phyloP scores from a whole-genome alignment of 2,113 vertebrate genomes.

The Catharus minimus region DNA sequence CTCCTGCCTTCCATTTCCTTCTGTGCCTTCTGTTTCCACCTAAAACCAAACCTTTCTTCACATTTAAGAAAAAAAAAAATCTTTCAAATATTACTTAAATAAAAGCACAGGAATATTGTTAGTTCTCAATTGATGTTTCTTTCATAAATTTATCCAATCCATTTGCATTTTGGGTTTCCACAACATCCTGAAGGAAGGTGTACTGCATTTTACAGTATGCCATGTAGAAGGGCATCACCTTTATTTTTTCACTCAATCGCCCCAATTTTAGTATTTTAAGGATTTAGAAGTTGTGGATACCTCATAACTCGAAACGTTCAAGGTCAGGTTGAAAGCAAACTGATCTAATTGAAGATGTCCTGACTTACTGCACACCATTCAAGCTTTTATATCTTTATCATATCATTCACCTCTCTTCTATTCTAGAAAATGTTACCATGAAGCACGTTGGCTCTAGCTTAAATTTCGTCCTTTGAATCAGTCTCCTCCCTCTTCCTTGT shows the following conservation, averaged over 20 bases:
- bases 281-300: not conserved
- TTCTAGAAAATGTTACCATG: not conserved
- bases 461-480: not conserved
- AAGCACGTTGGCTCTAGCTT: not conserved
- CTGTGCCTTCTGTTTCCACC: not conserved
- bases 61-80: not conserved
- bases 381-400: not conserved
- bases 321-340: not conserved
- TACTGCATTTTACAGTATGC: not conserved
- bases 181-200: not conserved
- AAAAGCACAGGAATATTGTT: not conserved
- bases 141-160: not conserved
- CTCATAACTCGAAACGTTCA: not conserved
- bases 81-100: not conserved
- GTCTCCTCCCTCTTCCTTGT: not conserved
- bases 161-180: not conserved
- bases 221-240: fast-evolving
- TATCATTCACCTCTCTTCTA: not conserved
- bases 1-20: not conserved
- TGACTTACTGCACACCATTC: not conserved
- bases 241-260: not conserved
- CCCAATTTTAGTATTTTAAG: not conserved
- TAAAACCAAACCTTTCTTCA: not conserved
- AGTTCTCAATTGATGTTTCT: not conserved
- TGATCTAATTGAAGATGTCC: not conserved